phyloP scores from a whole-genome alignment of 2,888 invertebrate species.

The Lochmaea crataegi region DNA sequence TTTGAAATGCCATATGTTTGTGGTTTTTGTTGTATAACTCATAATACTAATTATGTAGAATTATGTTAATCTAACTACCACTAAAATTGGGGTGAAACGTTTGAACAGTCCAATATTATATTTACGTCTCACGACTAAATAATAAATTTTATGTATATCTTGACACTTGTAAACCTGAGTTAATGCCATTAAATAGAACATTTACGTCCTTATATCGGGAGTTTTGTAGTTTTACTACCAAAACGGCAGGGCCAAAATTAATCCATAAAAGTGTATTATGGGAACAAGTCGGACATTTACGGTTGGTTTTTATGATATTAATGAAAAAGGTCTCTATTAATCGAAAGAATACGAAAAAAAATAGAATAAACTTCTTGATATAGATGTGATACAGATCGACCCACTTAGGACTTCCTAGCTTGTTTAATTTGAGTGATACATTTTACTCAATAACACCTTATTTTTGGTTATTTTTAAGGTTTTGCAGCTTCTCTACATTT shows the following conservation, averaged over 20 bases:
- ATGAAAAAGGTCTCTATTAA: no score
- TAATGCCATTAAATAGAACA: background rate
- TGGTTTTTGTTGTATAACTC: background rate
- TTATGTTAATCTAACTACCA: slow-evolving; percentile 29
- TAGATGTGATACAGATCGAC: no score
- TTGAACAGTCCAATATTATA: slow-evolving; percentile 17
- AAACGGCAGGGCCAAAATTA: background rate
- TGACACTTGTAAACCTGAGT: slow-evolving; percentile 1
- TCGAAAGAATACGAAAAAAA: no score
- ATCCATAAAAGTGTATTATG: background rate
- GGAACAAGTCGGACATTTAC: no score
- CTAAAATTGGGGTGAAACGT: slow-evolving; percentile 24
- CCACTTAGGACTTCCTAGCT: no score
- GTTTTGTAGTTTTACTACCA: background rate
- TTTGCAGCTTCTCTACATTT: no score
- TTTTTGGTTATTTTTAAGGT: no score
- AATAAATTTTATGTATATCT: background rate
- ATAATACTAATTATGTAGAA: slow-evolving; percentile 22
- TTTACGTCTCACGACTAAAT: slow-evolving; percentile 2
- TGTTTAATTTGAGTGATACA: no score
- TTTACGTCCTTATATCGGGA: background rate
- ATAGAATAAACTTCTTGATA: no score
- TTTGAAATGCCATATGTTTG: background rate
- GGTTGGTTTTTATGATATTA: no score
- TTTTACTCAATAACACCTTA: no score